Base-by-base conservation (phyloP, 2,888 invertebrate genomes). In the Panopea generosa region DNA sequence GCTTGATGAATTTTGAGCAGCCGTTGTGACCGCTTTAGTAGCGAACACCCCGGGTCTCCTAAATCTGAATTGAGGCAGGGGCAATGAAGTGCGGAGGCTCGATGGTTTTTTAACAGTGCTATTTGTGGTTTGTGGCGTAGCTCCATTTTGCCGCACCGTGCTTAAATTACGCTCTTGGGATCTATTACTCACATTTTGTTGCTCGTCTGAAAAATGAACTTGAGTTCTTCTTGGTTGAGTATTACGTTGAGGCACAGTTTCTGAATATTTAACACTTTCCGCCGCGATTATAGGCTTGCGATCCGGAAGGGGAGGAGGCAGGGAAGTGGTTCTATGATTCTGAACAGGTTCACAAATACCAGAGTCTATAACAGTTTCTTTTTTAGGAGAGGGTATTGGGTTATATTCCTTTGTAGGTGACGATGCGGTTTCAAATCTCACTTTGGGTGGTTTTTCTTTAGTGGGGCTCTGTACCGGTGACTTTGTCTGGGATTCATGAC, bases 161-260 rank as follows among this genome's bases (percentile, higher is more conserved):
- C 62, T 74, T 24, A 59, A 38, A 62, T 62, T 81, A 68, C 69
- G 74, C 71, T 81, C 77, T 77, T 75, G 75, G 72, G 81, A 66
- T 69, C 60, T 73, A 47, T 26, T 52, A 77, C 74, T 75, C 75
- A 75, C 77, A 45, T 74, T 43, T 47, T 70, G 40, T 11, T 33
- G 33, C 49, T 81, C 81, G 65, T 81, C 77, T 55, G 81, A 81
- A 63, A 81, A 81, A 72, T 81, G 81, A 43, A 81, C 81, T 69
- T 77, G 77, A 53, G 71, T 75, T 33, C 68, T 59, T 26, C 67
- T 29, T 40, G 63, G 65, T 16, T 56, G 59, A 53, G 52, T 45
- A 73, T 47, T 66, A 22, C 45, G 47, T 56, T 59, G 60, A 22
- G 57, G 75, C 22, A 45, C 52, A 61, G 53, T 68, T 55, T 66